These are phyloP conservation scores for Amiota minor DNA, from an alignment of 2,888 invertebrate genomes.

Conservation along the genomic window DNA sequence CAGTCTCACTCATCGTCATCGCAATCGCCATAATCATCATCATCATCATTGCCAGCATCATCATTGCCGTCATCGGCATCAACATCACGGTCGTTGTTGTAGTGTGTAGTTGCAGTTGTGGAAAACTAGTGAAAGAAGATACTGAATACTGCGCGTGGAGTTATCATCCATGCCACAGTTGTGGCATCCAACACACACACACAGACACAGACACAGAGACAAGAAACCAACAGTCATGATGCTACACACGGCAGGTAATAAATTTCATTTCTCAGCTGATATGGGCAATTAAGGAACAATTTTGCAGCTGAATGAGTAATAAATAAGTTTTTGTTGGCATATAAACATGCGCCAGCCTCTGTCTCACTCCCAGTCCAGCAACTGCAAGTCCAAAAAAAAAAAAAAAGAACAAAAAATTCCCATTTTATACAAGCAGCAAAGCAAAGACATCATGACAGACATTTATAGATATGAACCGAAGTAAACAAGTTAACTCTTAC, in stretches of 20 bases:
- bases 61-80: conserved; percentile 1
- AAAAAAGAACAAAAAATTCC: background rate
- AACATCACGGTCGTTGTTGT: background rate
- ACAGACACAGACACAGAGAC: too few relatives aligned
- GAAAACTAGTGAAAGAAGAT: conserved; percentile 35
- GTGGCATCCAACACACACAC: conserved; percentile 59
- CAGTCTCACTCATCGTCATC: conserved; percentile 9
- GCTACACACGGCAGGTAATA: conserved; percentile 64
- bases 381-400: background rate
- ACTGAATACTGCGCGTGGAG: conserved; percentile 39
- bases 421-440: background rate
- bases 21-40: conserved; percentile 10
- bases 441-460: conserved; percentile 7
- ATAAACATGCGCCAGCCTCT: conserved; percentile 27
- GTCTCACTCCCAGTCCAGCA: conserved; percentile 5
- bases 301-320: conserved; percentile 72
- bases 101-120: conserved; percentile 1
- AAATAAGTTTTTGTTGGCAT: conserved; percentile 56
- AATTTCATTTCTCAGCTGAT: conserved; percentile 71
- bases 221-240: conserved; percentile 5
- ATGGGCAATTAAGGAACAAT: conserved; percentile 72
- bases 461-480: conserved; percentile 11
- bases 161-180: conserved; percentile 30
- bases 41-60: background rate
- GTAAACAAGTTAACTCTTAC: too few relatives aligned